Base-by-base conservation (phyloP, 2,888 invertebrate genomes). In the Pollenia labialis region DNA sequence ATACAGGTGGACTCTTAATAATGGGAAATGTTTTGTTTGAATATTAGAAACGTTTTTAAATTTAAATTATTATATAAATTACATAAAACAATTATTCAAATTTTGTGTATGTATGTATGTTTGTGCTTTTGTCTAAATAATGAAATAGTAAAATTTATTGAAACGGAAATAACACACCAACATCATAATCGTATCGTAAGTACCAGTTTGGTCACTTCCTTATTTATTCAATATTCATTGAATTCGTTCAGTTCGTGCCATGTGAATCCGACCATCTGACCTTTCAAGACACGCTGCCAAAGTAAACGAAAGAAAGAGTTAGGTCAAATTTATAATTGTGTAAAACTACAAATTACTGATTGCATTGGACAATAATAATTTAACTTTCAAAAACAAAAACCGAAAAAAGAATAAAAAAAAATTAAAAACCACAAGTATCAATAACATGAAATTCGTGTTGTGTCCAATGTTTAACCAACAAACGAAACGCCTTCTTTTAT, bases 381-480 rank as follows among this genome's bases (percentile, higher is more conserved):
- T 50, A 66, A 79, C n/a, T 66, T 71, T 74, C 18, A 60, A 68
- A 68, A 81, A 50, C 12, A 32, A 58, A 60, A 68, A 18, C 2
- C 1, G 46, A 46, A 64, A 42, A 42, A 68, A 23, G 23, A 56
- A 81, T 46, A n/a, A 32, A 50, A 68, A 50, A 68, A 46, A 62
- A 68, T 60, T 32, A 18, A 71, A 82, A 77, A 81, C 81, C 87
- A 87, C 77, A 82, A 60, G 58, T 81, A 72, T 60, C 64, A 68
- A 68, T 79, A 88, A 14, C 74, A 84, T 72, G 58, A 50, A 72
- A 64, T 80, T 23, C 71, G 77, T 82, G 77, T 77, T 58, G 74
- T 90, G 91, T 90, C 88, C 88, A 90, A 89, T 92, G 91, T 91
- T 92, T 92, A 91, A 90, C 91, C 92, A 92, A 90, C 90, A 91